Evolutionary conservation across 2,113 vertebrate species (phyloP), one percentile per base, ranked within the genome.

Genomic region (Oenanthe melanoleuca): DNA sequence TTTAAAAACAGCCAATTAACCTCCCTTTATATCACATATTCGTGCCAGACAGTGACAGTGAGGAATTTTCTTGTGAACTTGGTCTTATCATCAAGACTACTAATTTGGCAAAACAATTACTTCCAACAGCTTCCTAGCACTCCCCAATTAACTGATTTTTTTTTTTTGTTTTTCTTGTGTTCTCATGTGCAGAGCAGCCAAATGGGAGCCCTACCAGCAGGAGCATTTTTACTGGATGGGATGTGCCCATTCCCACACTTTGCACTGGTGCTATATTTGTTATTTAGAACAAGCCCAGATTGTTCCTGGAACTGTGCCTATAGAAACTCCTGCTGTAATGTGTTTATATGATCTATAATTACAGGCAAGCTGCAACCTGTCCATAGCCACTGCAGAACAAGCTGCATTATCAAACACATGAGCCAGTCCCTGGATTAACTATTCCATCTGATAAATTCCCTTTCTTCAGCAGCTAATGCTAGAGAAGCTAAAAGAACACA

Each of bases 281-380:
- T 93, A 97, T 95, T 98, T 97, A 97, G 80, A 91, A 91, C 81
- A 80, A 96, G 88, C 81, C 91, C 78, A 94, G 52, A 50, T 92
- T 97, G 88, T 96, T 97, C 93, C 95, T 98, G 98, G 97, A 97
- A 34, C 93, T 34, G 75, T 95, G 97, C 97, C 98, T 97, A 98
- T 96, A 98, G 98, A 98, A 98, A 98, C 98, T 97, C 90, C 96
- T 84, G 84, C 95, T 85, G 95, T 97, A 98, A 97, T 93, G 77
- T 97, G 94, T 97, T 98, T 97, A 78, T 66, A 71, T 65, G 93
- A 83, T 85, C 86, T 86, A 86, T 98, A 98, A 98, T 98, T 98
- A 97, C 66, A 86, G 79, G 44, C 97, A 53, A 95, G 98, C 90
- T 94, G 78, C 75, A 97, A 98, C 98, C 96, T 96, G 97, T 89